Evolutionary conservation across 2,113 vertebrate species (phyloP).

Genomic region (Leptosomus discolor): DNA sequence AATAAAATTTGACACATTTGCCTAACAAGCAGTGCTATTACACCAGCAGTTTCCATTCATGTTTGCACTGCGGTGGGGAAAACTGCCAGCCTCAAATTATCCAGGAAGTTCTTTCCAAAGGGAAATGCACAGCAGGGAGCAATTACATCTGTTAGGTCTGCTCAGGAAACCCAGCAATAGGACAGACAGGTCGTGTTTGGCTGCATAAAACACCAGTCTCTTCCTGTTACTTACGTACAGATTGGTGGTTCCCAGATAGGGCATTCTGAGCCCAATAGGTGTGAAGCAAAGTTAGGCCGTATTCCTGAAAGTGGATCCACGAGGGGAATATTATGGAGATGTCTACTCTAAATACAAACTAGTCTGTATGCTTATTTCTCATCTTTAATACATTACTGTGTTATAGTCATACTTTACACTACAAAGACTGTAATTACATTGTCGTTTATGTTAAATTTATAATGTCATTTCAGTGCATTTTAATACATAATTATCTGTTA

Average conservation of each 20-base stretch:
- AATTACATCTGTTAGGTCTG: neutral
- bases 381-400: neutral
- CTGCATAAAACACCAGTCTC: neutral
- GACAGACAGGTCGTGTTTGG: fast-evolving
- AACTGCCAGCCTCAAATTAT: neutral
- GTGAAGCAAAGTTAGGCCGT: neutral
- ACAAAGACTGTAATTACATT: neutral
- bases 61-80: neutral
- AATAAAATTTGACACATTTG: neutral
- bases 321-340: neutral
- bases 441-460: neutral
- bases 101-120: neutral
- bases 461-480: neutral
- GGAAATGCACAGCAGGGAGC: neutral
- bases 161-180: neutral
- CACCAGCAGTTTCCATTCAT: neutral
- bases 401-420: neutral
- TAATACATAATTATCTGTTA: neutral
- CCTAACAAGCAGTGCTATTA: neutral
- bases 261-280: neutral
- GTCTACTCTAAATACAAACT: neutral
- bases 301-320: neutral
- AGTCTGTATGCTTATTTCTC: neutral
- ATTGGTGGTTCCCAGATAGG: neutral
- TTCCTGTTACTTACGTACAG: neutral